Base-by-base conservation (phyloP, 2,888 invertebrate species). In the Dryadula phaetusa region DNA sequence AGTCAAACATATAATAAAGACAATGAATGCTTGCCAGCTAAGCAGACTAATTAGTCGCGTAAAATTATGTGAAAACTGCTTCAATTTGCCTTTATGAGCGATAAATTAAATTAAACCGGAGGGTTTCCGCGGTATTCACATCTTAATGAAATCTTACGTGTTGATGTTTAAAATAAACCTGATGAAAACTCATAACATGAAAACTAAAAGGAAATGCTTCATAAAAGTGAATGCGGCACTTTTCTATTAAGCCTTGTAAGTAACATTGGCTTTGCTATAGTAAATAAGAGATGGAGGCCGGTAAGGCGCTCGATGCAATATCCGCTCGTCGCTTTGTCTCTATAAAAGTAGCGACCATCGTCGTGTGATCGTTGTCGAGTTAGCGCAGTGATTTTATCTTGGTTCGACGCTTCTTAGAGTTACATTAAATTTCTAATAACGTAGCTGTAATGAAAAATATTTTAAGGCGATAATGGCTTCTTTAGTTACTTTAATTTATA, bases 81-180 rank as follows among this genome's bases (percentile, higher is more conserved):
- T 69, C 64, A 69, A 70, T 73, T 71, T 65, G 69, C 53, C 63
- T 71, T 70, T 62, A 65, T 60, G 49, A 18, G 70, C 66, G 63
- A 69, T 73, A 66, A 70, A 73, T 67, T 71, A 71, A 70, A 72
- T 73, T 72, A 69, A 71, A 63, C 60, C 44, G 63, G 62, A 47
- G 46, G 61, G 68, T 56, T 71, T 68, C 62, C 58, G 37, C 47
- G 65, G 28, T 25, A 49, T 37, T 62, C 49, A 46, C 64, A 70
- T 69, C 67, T 71, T 73, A 72, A 72, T 74, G 73, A 73, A 72
- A 69, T 70, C 70, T 70, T 63, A 54, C 42, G 18, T 42, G 25
- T 12, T 6, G 18, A 32, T 52, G 32, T 37, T 44, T 44, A 4
- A 34, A 20, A 56, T 20, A 62, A 32, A 46, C 46, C 66, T 20